Base-by-base conservation (phyloP, 2,888 invertebrate genomes). In the Crioceris asparagi region DNA sequence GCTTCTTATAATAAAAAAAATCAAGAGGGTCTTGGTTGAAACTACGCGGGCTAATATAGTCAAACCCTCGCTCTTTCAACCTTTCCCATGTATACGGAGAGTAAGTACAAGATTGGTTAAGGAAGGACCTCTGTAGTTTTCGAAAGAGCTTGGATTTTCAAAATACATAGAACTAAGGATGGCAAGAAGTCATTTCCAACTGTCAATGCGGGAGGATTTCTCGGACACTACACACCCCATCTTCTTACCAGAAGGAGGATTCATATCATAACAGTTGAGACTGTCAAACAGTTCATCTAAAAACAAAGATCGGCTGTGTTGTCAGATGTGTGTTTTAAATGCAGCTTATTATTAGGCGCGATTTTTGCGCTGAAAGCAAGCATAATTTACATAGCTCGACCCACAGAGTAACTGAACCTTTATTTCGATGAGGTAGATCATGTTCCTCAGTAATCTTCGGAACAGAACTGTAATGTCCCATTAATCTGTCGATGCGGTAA, bases 1-100 rank as follows among this genome's bases (percentile, higher is more conserved):
- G 18, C 42, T 41, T 31, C 47, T 34, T 16, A 48, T 33, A 17
- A 26, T 29, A 7, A 31, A 29, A 38, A 48, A 45, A 26, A 40
- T 41, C 44, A 4, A 46, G 11, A 2, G 46, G 42, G 30, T 46
- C 45, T 33, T 44, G 47, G 35, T 47, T 47, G 19, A 43, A 47
- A 23, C 18, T 16, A 19, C 40, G 11, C 3, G 38, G 38, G n/a
- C 12, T 4, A 16, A 40, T 10, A 32, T 32, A 35, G 36, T 35
- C 32, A 31, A 42, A 32, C 10, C 23, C 39, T n/a, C n/a, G n/a
- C n/a, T n/a, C n/a, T n/a, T n/a, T n/a, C n/a, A n/a, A n/a, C n/a
- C n/a, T n/a, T n/a, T n/a, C n/a, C n/a, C n/a, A n/a, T n/a, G n/a
- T n/a, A n/a, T n/a, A n/a, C n/a, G n/a, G n/a, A n/a, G n/a, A n/a